Evolutionary conservation across 2,113 vertebrate genomes (phyloP).

Genomic region (Cathartes aura): DNA sequence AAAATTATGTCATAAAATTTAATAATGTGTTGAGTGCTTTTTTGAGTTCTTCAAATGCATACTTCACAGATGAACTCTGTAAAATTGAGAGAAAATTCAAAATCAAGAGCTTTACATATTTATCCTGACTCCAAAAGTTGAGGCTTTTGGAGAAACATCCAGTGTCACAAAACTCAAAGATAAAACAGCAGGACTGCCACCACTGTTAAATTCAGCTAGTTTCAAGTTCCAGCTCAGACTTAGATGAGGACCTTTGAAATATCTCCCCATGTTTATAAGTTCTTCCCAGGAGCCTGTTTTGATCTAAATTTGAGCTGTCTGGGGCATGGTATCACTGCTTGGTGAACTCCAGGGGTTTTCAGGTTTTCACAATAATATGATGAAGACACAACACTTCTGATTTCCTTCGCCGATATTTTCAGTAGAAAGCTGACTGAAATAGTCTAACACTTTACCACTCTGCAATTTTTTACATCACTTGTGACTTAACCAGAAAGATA

Average conservation of each 20-base stretch:
- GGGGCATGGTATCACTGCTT: not conserved
- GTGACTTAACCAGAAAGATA: not conserved
- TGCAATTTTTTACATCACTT: not conserved
- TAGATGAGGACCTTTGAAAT: not conserved
- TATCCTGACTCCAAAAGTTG: not conserved
- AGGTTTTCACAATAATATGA: not conserved
- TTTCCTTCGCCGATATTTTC: not conserved
- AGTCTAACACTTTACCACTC: not conserved
- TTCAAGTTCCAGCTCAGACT: not conserved
- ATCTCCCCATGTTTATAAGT: not conserved
- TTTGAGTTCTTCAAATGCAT: not conserved
- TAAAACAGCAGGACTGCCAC: not conserved
- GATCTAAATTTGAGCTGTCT: not conserved
- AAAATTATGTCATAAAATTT: not conserved
- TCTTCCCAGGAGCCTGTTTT: not conserved
- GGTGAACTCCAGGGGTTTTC: not conserved
- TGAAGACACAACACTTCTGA: not conserved
- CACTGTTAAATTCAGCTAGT: not conserved
- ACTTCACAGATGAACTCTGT: not conserved
- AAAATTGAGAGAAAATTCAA: not conserved
- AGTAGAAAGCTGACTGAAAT: not conserved
- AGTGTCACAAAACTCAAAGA: not conserved
- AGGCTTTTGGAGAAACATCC: not conserved
- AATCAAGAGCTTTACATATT: not conserved
- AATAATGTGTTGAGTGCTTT: not conserved